Conservation (phyloP, 2,113 vertebrate genomes). For the Xenopus borealis region DNA sequence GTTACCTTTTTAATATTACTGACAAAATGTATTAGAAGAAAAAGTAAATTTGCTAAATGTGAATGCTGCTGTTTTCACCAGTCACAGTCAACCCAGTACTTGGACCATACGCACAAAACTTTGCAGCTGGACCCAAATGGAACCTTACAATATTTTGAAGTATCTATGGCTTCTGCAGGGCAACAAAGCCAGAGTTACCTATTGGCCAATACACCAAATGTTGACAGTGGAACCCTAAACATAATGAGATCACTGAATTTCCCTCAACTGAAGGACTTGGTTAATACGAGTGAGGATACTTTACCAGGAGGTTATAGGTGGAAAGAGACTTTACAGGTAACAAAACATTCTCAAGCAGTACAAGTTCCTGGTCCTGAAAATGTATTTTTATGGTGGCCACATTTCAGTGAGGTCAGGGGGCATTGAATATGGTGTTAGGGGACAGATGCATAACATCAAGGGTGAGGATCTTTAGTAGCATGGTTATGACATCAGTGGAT, state of each 20-base stretch:
- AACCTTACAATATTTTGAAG: slow-evolving; percentile 86
- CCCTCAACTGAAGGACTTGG: slow-evolving; percentile 59
- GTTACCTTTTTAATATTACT: too few relatives aligned
- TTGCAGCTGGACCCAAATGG: slow-evolving; percentile 81
- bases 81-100: slow-evolving; percentile 63
- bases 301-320: slow-evolving; percentile 54
- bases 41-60: too few relatives aligned
- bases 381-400: too few relatives aligned
- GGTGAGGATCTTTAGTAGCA: too few relatives aligned
- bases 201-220: slow-evolving; percentile 75
- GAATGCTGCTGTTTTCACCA: slow-evolving; percentile 1
- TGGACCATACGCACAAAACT: slow-evolving; percentile 78
- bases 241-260: slow-evolving; percentile 71
- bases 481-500: too few relatives aligned
- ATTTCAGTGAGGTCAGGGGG: too few relatives aligned
- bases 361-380: too few relatives aligned
- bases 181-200: slow-evolving; percentile 77
- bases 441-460: too few relatives aligned
- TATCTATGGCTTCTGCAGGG: slow-evolving; percentile 76
- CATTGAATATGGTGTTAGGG: too few relatives aligned
- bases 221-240: slow-evolving; percentile 79
- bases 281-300: slow-evolving; percentile 53
- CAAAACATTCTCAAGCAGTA: too few relatives aligned
- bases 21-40: too few relatives aligned
- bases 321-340: slow-evolving; percentile 64